Evolutionary conservation across 2,797 vertebrate genomes (phyloP), one percentile per base, ranked within the genome.

Genomic region (Kryptolebias ocellatus): DNA sequence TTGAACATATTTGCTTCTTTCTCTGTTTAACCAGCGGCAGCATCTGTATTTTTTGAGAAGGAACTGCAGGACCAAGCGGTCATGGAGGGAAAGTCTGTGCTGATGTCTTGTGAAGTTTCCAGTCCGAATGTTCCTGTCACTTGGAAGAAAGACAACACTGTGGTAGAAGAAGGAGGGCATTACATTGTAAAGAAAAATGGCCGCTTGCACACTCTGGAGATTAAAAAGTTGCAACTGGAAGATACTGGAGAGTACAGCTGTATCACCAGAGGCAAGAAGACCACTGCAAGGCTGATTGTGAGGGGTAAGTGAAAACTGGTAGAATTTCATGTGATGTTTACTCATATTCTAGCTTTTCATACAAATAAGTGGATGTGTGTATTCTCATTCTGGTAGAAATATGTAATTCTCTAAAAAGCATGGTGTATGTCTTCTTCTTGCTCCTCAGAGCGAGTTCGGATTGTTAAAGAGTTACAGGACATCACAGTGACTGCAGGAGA

Each of bases 401-500:
- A 10, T 37, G 8, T 34, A 61, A 71, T 55, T 72, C 18, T 67
- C 72, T 74, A 80, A 82, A 84, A 70, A 20, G 0, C 46, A 64
- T 77, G 72, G 79, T 76, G 64, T 31, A 46, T 66, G 74, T 75
- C 54, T 74, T 52, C 74, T 55, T 60, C 64, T 67, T 68, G 65
- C 61, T 81, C 82, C 72, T 53, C 83, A 95, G 94, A 94, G 66
- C 88, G 86, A 0, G 92, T 95, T 76, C 83, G 82, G 73, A 93
- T 95, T 39, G 83, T 94, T 1, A 67, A 74, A 66, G 94, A 92
- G 87, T 93, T 99, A 79, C 93, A 91, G 79, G 95, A 95, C 78
- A 86, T 93, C 72, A 96, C 94, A 1, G 94, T 99, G 86, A 96
- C 94, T 71, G 96, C 95, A 9, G 98, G 96, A 15, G 95, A 97